These are phyloP conservation scores for Burhinus bistriatus DNA, from an alignment of 2,113 vertebrate genomes.

Conservation along the genomic window DNA sequence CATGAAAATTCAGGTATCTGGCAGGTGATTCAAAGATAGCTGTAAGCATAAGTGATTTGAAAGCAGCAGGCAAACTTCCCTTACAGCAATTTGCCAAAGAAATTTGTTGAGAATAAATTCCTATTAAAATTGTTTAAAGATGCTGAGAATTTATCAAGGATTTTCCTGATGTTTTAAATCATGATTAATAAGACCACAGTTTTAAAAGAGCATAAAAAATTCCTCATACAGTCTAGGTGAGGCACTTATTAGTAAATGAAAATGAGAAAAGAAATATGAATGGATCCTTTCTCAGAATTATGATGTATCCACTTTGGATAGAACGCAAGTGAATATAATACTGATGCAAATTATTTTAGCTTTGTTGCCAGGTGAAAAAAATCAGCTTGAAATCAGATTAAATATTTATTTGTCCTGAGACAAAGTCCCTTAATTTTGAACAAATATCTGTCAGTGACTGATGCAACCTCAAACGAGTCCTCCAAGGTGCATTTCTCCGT, in stretches of 20 bases:
- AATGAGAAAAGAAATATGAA: not conserved
- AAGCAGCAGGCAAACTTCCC: conserved; percentile 11
- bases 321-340: not conserved
- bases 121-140: not conserved
- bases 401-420: not conserved
- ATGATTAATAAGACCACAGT: not conserved
- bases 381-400: not conserved
- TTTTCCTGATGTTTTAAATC: not conserved
- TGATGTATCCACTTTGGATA: not conserved
- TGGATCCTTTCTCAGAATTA: not conserved
- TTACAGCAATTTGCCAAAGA: not conserved
- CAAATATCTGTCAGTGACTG: not conserved
- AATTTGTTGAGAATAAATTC: not conserved
- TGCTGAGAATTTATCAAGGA: not conserved
- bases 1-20: not conserved
- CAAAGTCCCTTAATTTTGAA: not conserved
- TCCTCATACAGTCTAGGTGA: not conserved
- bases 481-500: not conserved
- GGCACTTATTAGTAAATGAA: not conserved
- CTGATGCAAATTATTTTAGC: not conserved
- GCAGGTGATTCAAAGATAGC: conserved; percentile 31
- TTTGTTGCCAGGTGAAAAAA: not conserved
- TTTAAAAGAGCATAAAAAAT: not conserved
- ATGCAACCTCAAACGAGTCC: not conserved
- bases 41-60: conserved; percentile 28